Evolutionary conservation across 1,140 invertebrate genomes (phyloP), one percentile per base, ranked within the genome.

Genomic region (Brachionus calyciflorus): DNA sequence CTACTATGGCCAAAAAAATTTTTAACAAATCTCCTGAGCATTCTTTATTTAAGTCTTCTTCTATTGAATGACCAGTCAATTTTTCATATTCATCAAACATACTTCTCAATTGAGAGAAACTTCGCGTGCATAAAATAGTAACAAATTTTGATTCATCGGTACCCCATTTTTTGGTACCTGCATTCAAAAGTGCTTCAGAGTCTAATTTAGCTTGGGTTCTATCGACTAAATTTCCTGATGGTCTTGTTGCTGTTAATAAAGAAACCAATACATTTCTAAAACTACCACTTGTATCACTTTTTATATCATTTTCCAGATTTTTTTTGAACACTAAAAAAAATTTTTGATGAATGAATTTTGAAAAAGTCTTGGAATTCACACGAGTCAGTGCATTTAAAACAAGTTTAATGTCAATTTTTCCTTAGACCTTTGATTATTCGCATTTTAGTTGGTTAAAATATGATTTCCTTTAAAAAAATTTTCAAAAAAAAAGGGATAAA

Each of bases 221-320:
- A 24, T 73, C 46, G 19, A 73, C 69, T n/a, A 37, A 14, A 41
- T 73, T 73, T 12, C 69, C 69, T 9, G 46, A 51, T 12, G 69
- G 69, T 37, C 69, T 30, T 0, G 30, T 30, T 1, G 46, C 69
- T 80, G 82, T 63, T 3, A 77, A 65, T n/a, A 77, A 63, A 6
- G 84, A 83, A 9, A 85, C 81, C 51, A 86, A 78, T 1, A 86
- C 78, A 77, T 81, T 80, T 76, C 81, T 82, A 77, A 85, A 85
- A 79, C 84, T 79, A n/a, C 85, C 84, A 12, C 83, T 83, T 69
- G 84, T 85, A 41, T 86, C 85, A 80, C 80, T 81, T n/a, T 82
- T 81, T 19, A 85, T 81, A 55, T 85, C 84, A 48, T 84, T 78
- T 78, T 85, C 84, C 70, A 86, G 65, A 6, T 81, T 81, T n/a